Conservation (phyloP, 2,888 invertebrate species). For the Eumerus sabulonum region DNA sequence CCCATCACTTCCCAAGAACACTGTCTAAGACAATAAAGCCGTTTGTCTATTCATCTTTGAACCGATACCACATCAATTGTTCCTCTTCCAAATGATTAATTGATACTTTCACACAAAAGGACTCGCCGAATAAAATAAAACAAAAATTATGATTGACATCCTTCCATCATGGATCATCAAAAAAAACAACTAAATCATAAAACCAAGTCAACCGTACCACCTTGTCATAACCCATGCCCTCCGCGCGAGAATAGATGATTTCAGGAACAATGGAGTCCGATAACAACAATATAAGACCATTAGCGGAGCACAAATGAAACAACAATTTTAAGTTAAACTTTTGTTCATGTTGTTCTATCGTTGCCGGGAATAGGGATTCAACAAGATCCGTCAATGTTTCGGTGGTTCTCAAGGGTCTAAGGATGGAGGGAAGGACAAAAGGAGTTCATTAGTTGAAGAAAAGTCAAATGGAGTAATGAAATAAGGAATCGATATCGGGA, state of each 20-base stretch:
- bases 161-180: constrained; percentile 30
- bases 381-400: constrained; percentile 60
- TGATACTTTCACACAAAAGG: constrained; percentile 43
- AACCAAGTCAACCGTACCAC: constrained; percentile 14
- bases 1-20: no score
- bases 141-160: constrained; percentile 56
- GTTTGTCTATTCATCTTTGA: no score
- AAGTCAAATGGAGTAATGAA: constrained; percentile 32
- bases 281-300: constrained; percentile 67
- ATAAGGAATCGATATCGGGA: constrained; percentile 54
- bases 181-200: constrained; percentile 11
- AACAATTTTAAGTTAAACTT: constrained; percentile 58
- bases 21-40: no score
- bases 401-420: not conserved
- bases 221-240: not conserved
- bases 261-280: constrained; percentile 55
- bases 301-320: constrained; percentile 61
- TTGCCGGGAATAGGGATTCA: constrained; percentile 44
- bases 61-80: not conserved
- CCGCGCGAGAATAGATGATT: not conserved
- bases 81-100: constrained; percentile 53
- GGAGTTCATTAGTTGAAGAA: constrained; percentile 58
- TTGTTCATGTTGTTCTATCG: constrained; percentile 35
- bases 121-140: no score
- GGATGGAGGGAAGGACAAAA: constrained; percentile 39